A percentile compares a stretch with the other conserved stretches of the same genome.
phyloP scores from a whole-genome alignment of 2,888 invertebrate genomes.

The Pimpla rufipes region DNA sequence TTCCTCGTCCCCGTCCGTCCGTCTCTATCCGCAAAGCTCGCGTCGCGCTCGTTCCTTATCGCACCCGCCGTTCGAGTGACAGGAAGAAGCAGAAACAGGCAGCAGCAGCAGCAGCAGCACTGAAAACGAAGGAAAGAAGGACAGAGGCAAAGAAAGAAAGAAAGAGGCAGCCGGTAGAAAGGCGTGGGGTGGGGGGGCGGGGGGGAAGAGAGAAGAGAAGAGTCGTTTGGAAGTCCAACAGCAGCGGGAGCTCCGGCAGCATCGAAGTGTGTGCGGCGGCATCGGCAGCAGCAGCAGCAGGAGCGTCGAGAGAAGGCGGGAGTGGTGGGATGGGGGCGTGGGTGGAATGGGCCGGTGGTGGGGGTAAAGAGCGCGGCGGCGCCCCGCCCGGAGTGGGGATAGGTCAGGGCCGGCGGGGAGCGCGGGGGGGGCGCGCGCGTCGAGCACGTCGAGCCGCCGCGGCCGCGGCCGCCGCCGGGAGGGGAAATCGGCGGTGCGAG shows the following conservation, averaged over 20 bases:
- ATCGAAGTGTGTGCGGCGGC: slow-evolving; percentile 1
- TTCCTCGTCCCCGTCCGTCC: slow-evolving; percentile 39
- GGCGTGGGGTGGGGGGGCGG: slow-evolving; percentile 25
- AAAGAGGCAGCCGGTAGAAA: no score
- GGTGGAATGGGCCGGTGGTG: slow-evolving; percentile 80
- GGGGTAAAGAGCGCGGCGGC: slow-evolving; percentile 70
- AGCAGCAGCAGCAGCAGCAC: no score
- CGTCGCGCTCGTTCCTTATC: slow-evolving; percentile 67
- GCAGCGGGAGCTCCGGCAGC: slow-evolving; percentile 37
- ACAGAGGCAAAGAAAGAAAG: no score
- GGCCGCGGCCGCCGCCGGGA: slow-evolving; percentile 65
- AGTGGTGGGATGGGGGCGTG: slow-evolving; percentile 84
- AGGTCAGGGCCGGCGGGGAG: slow-evolving; percentile 76
- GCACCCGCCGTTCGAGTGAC: slow-evolving; percentile 15
- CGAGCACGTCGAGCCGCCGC: slow-evolving; percentile 58
- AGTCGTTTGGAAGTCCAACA: slow-evolving; percentile 65
- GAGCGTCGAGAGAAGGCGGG: slow-evolving; percentile 57
- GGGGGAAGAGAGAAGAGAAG: slow-evolving; percentile 46
- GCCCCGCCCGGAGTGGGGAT: slow-evolving; percentile 77
- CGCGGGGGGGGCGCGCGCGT: slow-evolving; percentile 54
- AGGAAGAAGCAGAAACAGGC: no score
- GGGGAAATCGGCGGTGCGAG: slow-evolving; percentile 71
- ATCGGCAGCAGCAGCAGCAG: slow-evolving; percentile 29
- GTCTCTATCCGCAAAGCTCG: slow-evolving; percentile 51
- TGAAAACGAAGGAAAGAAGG: no score